Conservation (phyloP, 2,888 invertebrate species). For the Dryadula phaetusa region DNA sequence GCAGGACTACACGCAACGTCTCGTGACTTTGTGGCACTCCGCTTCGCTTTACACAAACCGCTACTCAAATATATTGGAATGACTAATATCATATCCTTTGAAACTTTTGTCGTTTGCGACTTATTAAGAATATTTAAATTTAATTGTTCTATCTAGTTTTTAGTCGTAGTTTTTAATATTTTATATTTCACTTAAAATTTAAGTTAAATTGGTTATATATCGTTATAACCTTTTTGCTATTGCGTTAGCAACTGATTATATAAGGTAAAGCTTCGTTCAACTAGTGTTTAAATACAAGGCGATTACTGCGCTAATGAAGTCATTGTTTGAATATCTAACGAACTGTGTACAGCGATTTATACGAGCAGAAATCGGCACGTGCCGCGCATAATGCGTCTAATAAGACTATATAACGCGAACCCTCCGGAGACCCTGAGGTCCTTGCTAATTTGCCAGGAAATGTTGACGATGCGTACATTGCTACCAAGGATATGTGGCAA, state of each 20-base stretch:
- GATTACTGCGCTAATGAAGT: conserved; percentile 81
- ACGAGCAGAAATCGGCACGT: conserved; percentile 47
- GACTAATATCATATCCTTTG: conserved; percentile 44
- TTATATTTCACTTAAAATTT: not conserved
- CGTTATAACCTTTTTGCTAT: not conserved
- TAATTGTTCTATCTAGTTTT: not conserved
- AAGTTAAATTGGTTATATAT: not conserved
- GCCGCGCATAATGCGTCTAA: conserved; percentile 54
- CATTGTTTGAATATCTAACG: conserved; percentile 81
- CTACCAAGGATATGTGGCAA: conserved; percentile 15
- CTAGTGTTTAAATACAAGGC: conserved; percentile 46
- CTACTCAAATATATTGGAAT: conserved; percentile 66
- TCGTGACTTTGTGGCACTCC: conserved; percentile 59
- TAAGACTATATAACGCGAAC: conserved; percentile 37
- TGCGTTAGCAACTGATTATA: not conserved
- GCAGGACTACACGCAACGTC: conserved; percentile 74
- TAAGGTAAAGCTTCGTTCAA: conserved; percentile 15
- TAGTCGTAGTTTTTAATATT: not conserved
- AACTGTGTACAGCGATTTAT: conserved; percentile 66
- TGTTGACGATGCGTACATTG: conserved; percentile 23
- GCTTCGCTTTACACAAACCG: conserved; percentile 54
- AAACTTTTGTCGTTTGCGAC: conserved; percentile 36
- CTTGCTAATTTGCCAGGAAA: conserved; percentile 39
- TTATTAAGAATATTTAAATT: conserved; percentile 30
- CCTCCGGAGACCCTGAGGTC: conserved; percentile 33